Base-by-base conservation (phyloP, 2,888 invertebrate species). In the Tiliacea aurago region DNA sequence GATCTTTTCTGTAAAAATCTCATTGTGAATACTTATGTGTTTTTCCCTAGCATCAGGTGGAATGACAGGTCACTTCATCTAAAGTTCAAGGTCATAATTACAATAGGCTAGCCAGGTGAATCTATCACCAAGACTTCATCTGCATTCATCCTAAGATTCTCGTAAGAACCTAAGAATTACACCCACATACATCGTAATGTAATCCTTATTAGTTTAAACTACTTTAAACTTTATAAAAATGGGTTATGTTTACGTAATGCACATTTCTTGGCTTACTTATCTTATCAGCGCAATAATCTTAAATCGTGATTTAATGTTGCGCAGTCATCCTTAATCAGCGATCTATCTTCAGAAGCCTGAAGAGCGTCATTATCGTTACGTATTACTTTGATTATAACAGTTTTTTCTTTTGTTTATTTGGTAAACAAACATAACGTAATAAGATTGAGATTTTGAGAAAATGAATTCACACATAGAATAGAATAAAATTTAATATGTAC, bases 271-370 rank as follows among this genome's bases (percentile, higher is more conserved):
- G 11, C 37, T 73, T 28, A 37, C 23, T 49, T 76, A 68, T 68
- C 37, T 45, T 69, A 47, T 53, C 45, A 68, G 5, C 10, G 37
- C 51, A 13, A 66, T 65, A 13, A 55, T 56, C 18, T 62, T 43
- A 18, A 47, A 28, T 55, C 28, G 28, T 43, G 56, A 67, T 68
- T 37, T 37, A 51, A 45, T 51, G 37, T 59, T 69, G 69, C 78
- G 1, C 10, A n/a, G 69, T 77, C 68, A 77, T 77, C 41, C 7
- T 59, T 41, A 28, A 28, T 76, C 77, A 67, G 76, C 43, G 0
- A 23, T 59, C 4, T 58, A 13, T 37, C 58, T 33, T 33, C 43
- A 23, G n/a, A 37, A 4, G 2, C 4, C 20, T 37, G 4, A 20
- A 49, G 23, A 53, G 18, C 37, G 51, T 37, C 1, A 37, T 67